Conservation (phyloP, 2,797 vertebrate genomes). For the Epinephelus awoara region DNA sequence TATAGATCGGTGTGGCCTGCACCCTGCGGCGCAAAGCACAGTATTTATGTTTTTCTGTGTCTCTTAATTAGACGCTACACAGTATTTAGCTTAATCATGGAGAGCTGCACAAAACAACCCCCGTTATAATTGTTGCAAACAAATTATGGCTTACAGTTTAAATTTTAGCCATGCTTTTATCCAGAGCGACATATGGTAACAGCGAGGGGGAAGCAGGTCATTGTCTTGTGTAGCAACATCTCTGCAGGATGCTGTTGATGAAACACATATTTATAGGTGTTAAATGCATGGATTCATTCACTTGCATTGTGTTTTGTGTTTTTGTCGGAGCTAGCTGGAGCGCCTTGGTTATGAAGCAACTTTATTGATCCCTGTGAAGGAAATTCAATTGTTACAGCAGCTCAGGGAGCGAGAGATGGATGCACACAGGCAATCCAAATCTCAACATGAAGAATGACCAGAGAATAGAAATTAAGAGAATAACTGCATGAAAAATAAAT, state of each 20-base stretch:
- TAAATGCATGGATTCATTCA: conserved; percentile 4
- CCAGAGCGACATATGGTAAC: not conserved
- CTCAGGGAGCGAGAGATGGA: conserved; percentile 1
- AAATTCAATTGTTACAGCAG: conserved; percentile 15
- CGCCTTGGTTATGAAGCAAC: not conserved
- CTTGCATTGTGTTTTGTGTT: conserved; percentile 3
- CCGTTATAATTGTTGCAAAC: not conserved
- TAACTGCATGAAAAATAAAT: conserved; percentile 11
- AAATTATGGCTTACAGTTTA: conserved; percentile 8
- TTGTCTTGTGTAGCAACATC: not conserved
- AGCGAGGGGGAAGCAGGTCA: conserved; percentile 1
- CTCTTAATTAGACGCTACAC: conserved; percentile 38
- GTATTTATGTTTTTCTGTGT: conserved; percentile 33
- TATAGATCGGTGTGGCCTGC: conserved; percentile 58
- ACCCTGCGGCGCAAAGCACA: conserved; percentile 28
- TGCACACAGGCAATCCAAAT: not conserved
- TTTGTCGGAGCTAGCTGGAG: not conserved
- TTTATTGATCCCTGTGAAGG: conserved; percentile 14
- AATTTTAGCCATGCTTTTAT: conserved; percentile 20
- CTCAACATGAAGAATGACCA: not conserved
- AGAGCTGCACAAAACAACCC: conserved; percentile 9
- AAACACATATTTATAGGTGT: conserved; percentile 1
- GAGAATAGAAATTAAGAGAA: not conserved
- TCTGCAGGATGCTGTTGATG: conserved; percentile 3
- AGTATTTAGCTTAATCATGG: conserved; percentile 30